Percentiles rank a stretch among this genome's conserved stretches.
Conservation (phyloP, 2,113 vertebrate species). For the Dipodomys spectabilis region DNA sequence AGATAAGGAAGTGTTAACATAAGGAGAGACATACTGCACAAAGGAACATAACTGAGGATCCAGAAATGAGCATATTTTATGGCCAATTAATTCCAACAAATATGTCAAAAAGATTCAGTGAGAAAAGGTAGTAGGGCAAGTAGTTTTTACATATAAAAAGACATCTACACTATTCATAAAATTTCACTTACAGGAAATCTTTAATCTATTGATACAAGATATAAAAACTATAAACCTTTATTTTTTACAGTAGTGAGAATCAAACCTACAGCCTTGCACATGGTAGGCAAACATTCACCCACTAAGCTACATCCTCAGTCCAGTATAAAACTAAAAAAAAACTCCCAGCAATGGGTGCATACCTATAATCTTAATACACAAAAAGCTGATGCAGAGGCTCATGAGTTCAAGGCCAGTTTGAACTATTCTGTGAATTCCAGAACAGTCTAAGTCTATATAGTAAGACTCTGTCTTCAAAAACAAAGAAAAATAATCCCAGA, state of each 20-base stretch:
- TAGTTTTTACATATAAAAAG: background rate
- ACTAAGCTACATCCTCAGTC: background rate
- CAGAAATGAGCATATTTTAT: conserved; percentile 2
- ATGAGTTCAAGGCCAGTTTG: too few species aligned
- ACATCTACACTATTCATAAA: background rate
- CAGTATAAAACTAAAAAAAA: background rate
- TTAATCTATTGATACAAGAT: background rate
- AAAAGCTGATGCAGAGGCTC: too few species aligned
- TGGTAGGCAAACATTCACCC: background rate
- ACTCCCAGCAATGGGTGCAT: too few species aligned
- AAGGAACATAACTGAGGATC: background rate
- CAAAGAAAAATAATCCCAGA: too few species aligned
- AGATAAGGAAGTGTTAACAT: background rate
- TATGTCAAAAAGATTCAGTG: background rate
- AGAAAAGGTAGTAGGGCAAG: background rate
- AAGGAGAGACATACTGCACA: background rate
- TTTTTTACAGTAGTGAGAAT: background rate
- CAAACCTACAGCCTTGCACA: background rate
- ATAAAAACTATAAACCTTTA: background rate
- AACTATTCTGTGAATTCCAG: too few species aligned
- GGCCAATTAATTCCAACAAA: background rate
- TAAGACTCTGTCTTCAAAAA: too few species aligned
- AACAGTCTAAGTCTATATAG: too few species aligned
- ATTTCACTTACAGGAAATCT: background rate
- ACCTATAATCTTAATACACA: too few species aligned